These are phyloP conservation scores for Holacanthus passer DNA, from an alignment of 2,113 vertebrate genomes.

Conservation along the genomic window DNA sequence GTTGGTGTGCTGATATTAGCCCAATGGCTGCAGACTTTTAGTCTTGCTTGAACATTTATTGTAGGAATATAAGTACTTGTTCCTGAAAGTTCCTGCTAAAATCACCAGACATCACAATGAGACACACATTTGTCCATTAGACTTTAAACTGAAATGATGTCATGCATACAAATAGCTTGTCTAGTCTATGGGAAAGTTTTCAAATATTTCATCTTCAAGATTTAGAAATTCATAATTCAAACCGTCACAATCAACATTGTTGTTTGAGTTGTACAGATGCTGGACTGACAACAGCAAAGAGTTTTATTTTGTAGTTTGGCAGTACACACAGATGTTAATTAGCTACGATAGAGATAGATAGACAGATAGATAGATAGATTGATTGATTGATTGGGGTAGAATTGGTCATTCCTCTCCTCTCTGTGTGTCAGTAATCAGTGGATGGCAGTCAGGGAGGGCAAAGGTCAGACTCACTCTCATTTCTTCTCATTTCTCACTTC, in stretches of 20 bases:
- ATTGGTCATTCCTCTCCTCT: neutral
- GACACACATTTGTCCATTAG: too few species aligned
- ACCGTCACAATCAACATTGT: neutral
- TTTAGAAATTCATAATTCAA: neutral
- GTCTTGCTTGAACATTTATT: too few species aligned
- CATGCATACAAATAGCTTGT: neutral
- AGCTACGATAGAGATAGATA: too few species aligned
- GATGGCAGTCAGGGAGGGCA: neutral
- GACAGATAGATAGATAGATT: neutral
- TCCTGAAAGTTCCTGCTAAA: neutral
- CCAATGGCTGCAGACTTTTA: too few species aligned
- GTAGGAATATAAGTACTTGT: too few species aligned
- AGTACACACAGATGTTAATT: neutral
- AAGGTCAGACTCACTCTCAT: conserved; percentile 9
- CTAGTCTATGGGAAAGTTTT: neutral
- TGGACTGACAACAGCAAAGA: neutral
- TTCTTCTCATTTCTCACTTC: conserved; percentile 5
- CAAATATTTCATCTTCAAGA: neutral
- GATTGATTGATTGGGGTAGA: too few species aligned
- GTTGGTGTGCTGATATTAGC: too few species aligned
- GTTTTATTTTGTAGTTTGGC: neutral
- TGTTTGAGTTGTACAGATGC: neutral
- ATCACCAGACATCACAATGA: neutral
- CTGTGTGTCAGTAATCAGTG: neutral
- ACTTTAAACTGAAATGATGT: neutral